Evolutionary conservation across 2,113 vertebrate species (phyloP).

Genomic region (Hydropotes inermis): DNA sequence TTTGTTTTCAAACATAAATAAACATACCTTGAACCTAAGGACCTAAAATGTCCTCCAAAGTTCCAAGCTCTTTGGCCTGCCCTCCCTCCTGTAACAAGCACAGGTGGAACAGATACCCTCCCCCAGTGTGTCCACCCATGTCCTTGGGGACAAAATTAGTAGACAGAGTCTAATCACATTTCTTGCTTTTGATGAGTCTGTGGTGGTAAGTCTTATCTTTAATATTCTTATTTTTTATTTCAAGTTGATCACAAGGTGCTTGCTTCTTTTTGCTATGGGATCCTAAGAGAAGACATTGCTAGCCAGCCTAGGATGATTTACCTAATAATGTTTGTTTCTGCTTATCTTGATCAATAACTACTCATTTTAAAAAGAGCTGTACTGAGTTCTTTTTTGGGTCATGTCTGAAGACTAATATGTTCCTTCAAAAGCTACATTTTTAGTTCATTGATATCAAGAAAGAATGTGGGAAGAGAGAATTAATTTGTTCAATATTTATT

Average conservation of each 20-base stretch:
- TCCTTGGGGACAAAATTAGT: background rate
- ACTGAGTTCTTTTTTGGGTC: background rate
- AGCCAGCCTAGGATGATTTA: background rate
- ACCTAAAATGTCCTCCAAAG: background rate
- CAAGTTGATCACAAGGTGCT: background rate
- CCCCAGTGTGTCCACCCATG: background rate
- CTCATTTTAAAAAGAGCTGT: background rate
- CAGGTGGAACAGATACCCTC: background rate
- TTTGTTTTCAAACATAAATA: background rate
- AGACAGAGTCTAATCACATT: background rate
- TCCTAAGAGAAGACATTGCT: background rate
- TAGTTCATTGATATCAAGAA: background rate
- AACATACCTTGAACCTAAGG: background rate
- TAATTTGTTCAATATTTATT: background rate
- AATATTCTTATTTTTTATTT: slow-evolving; percentile 30
- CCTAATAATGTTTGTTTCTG: background rate
- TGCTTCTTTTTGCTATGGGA: background rate
- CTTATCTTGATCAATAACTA: background rate
- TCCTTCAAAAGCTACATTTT: background rate
- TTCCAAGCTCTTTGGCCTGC: background rate
- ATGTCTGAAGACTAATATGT: background rate
- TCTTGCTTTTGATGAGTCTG: background rate
- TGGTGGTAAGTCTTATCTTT: background rate
- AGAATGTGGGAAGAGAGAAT: background rate
- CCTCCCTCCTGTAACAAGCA: background rate